These are phyloP conservation scores for Gouania willdenowi DNA, from an alignment of 2,797 vertebrate species.

Conservation along the genomic window DNA sequence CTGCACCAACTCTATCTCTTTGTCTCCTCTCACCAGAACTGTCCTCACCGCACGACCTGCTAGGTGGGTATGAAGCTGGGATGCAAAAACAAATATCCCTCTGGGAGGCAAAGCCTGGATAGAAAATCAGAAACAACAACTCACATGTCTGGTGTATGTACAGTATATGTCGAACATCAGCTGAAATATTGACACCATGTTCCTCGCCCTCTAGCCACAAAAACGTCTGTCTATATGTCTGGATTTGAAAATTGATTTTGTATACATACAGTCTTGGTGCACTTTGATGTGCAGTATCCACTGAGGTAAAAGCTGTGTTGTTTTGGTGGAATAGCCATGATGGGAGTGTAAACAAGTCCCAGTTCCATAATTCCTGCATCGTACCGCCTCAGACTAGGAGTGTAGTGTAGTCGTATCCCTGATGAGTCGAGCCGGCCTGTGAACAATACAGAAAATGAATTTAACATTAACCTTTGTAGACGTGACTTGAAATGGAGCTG, in stretches of 20 bases:
- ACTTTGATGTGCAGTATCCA: constrained; percentile 90
- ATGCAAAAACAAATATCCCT: constrained; percentile 90
- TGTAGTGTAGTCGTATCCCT: constrained; percentile 88
- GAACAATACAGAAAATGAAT: neutral
- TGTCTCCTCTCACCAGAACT: constrained; percentile 74
- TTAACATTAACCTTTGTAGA: too few species aligned
- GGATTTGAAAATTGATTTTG: too few species aligned
- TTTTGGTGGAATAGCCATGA: constrained; percentile 90
- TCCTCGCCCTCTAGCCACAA: neutral
- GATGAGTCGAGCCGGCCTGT: constrained; percentile 84
- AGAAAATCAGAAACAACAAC: neutral
- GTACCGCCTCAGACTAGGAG: constrained; percentile 73
- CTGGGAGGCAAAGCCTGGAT: constrained; percentile 80
- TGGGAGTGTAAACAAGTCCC: constrained; percentile 89
- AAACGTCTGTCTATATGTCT: neutral
- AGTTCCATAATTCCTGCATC: constrained; percentile 95
- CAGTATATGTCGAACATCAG: neutral
- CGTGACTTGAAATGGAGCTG: too few species aligned
- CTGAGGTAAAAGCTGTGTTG: constrained; percentile 79
- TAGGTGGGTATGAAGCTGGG: constrained; percentile 96
- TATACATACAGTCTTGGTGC: constrained; percentile 82
- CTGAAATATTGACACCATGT: neutral
- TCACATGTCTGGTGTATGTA: neutral
- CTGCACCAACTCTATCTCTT: constrained; percentile 82
- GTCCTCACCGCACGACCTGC: constrained; percentile 85